phyloP scores from a whole-genome alignment of 1,140 invertebrate genomes.

The Eciton burchellii region DNA sequence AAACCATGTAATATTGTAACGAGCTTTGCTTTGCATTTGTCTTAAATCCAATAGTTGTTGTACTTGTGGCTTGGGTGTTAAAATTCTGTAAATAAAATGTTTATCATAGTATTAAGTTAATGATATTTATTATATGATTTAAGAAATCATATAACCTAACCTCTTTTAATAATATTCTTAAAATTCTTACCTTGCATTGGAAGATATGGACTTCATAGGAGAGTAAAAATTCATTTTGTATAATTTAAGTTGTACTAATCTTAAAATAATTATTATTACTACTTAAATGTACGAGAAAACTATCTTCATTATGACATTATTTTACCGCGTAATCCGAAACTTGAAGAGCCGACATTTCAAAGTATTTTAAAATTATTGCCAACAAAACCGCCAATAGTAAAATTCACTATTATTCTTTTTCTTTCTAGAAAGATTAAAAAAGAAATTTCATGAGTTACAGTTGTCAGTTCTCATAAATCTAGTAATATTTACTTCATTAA shows the following conservation, averaged over 20 bases:
- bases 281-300: not conserved
- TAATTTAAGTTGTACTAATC: not conserved
- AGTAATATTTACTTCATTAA: no score
- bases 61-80: slow-evolving; percentile 81
- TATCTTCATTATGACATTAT: not conserved
- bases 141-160: no score
- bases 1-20: slow-evolving; percentile 79
- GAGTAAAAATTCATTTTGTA: slow-evolving; percentile 79
- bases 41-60: slow-evolving; percentile 77
- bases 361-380: slow-evolving; percentile 20
- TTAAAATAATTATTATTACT: not conserved
- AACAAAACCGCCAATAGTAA: not conserved
- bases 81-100: slow-evolving; percentile 70
- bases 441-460: no score
- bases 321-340: not conserved
- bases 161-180: not conserved
- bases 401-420: no score
- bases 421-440: no score
- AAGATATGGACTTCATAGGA: slow-evolving; percentile 79
- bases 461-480: no score
- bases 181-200: slow-evolving; percentile 77
- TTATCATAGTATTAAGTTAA: not conserved
- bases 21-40: slow-evolving; percentile 77
- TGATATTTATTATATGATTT: not conserved
- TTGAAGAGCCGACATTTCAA: not conserved